A percentile compares a stretch with the other conserved stretches of the same genome.
These are phyloP conservation scores for Pterophyllum scalare DNA, from an alignment of 2,113 vertebrate species.

Conservation along the genomic window DNA sequence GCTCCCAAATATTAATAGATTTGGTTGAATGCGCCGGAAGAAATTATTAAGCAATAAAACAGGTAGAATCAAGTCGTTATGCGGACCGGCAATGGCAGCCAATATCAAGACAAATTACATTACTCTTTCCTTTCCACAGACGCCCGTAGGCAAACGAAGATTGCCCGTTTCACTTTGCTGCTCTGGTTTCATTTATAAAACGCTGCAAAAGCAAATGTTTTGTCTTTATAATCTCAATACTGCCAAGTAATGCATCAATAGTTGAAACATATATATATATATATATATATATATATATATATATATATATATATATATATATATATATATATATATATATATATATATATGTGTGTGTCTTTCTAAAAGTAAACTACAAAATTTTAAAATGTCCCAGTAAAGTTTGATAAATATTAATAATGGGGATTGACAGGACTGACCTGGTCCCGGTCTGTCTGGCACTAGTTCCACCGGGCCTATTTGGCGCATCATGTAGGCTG, in stretches of 20 bases:
- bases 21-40: not conserved
- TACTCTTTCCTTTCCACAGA: not conserved
- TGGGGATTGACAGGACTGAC: conserved; percentile 84
- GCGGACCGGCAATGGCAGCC: not conserved
- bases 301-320: no score
- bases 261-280: no score
- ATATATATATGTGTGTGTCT: no score
- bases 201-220: not conserved
- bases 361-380: not conserved
- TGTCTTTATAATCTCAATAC: no score
- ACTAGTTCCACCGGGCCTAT: conserved; percentile 89
- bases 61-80: no score
- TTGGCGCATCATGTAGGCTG: conserved; percentile 89
- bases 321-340: no score
- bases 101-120: not conserved
- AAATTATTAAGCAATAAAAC: not conserved
- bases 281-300: no score
- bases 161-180: not conserved
- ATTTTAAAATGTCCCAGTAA: not conserved
- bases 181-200: not conserved
- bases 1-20: not conserved
- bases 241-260: no score
- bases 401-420: not conserved
- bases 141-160: not conserved
- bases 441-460: conserved; percentile 85